Percentiles rank a stretch among this genome's conserved stretches.
Evolutionary conservation across 2,113 vertebrate genomes (phyloP).

Genomic region (Pachypanchax playfairii): DNA sequence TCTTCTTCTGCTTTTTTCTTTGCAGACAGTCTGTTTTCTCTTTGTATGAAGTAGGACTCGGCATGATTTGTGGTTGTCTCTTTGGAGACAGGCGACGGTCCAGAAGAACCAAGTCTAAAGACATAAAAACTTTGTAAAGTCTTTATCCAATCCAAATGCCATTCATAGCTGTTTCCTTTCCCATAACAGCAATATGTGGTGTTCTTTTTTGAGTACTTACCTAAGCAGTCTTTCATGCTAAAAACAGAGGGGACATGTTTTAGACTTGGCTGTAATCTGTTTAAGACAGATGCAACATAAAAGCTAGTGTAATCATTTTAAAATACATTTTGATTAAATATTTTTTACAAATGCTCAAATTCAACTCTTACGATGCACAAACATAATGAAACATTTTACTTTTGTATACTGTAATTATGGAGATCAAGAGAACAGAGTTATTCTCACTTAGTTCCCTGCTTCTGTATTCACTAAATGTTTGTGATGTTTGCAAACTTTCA

Average conservation of each 20-base stretch:
- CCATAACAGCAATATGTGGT: not conserved
- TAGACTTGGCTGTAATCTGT: slow-evolving; percentile 1
- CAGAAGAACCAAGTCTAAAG: slow-evolving; percentile 80
- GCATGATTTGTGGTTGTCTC: slow-evolving; percentile 78
- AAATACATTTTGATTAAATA: slow-evolving; percentile 4
- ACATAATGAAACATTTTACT: not conserved
- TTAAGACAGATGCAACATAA: not conserved
- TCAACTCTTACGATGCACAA: not conserved
- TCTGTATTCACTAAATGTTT: not conserved
- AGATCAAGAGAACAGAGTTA: too few relatives aligned
- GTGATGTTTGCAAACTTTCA: not conserved
- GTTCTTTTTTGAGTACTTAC: slow-evolving; percentile 75
- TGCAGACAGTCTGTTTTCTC: slow-evolving; percentile 85
- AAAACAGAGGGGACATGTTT: slow-evolving; percentile 64
- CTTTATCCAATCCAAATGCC: not conserved
- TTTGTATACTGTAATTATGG: not conserved
- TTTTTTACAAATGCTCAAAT: not conserved
- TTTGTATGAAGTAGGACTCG: slow-evolving; percentile 81
- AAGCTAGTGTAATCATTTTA: not conserved
- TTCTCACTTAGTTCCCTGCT: too few relatives aligned
- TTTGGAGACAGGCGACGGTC: slow-evolving; percentile 69
- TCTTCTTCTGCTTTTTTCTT: slow-evolving; percentile 84
- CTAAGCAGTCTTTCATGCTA: slow-evolving; percentile 89
- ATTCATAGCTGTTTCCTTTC: not conserved
- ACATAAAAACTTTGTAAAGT: not conserved